Base-by-base conservation (phyloP, 2,113 vertebrate species). In the Sphaerodactylus townsendi region DNA sequence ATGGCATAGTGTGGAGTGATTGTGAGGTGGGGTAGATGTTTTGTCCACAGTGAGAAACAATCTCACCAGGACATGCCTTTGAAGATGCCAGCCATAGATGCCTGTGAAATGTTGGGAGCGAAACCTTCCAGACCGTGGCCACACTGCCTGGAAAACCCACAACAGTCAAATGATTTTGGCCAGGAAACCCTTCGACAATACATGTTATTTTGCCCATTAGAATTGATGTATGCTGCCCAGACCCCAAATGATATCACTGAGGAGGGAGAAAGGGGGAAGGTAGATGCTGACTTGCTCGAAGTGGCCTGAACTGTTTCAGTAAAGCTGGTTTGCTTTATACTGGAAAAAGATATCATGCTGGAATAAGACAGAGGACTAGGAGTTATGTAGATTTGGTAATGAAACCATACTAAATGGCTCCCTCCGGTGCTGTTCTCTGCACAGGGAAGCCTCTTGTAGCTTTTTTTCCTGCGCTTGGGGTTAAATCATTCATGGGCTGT, bases 401-500 rank as follows among this genome's bases (percentile, higher is more conserved):
- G 48, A 83, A 66, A 62, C 14, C 15, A 46, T 66, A 41, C 39
- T 35, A 48, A 86, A 82, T 19, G 14, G 88, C 86, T 68, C 85
- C 77, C 39, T 79, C 30, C 77, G 69, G 68, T 33, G 41, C 59
- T 30, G 0, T 86, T 85, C 4, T 15, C 30, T 86, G 44, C 33
- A 3, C 68, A 62, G 62, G 35, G 37, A 13, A 15, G 0, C 2
- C 5, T 41, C 0, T 0, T 33, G 82, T 62, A 76, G 78, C 87
- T 76, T 53, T 56, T 62, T 91, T 90, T 64, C 59, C 72, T 86
- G 79, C 73, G n/a, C 87, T 28, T 59, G 66, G n/a, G 69, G 35
- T 90, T 89, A 87, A 91, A 87, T 89, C 83, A 91, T 84, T 79
- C 83, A 88, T 69, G 84, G 77, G 68, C 41, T 72, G 74, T 3